These are phyloP conservation scores for Alcis repandata DNA, from an alignment of 2,888 invertebrate genomes.

Conservation along the genomic window DNA sequence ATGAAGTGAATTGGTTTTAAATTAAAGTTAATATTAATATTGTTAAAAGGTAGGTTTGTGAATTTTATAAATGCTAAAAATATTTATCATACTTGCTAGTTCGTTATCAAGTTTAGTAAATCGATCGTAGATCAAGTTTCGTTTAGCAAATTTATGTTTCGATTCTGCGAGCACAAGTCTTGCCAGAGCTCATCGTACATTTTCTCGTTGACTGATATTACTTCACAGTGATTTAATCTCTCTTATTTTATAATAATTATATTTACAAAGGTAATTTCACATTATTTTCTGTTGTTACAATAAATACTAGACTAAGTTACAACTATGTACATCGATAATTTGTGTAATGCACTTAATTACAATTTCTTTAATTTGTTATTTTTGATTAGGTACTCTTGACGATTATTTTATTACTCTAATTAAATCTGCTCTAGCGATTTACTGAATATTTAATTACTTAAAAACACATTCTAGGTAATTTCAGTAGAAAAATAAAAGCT, in stretches of 20 bases:
- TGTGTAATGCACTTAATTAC: not conserved
- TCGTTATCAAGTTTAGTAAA: too few relatives aligned
- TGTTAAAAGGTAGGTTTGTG: too few relatives aligned
- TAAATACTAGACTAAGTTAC: not conserved
- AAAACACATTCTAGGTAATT: not conserved
- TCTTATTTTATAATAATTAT: not conserved
- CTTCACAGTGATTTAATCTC: not conserved
- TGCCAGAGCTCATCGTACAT: too few relatives aligned
- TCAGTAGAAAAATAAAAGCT: not conserved
- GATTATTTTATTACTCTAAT: not conserved
- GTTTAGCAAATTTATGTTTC: too few relatives aligned
- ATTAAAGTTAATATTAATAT: not conserved
- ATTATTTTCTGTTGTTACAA: too few relatives aligned
- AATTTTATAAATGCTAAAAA: too few relatives aligned
- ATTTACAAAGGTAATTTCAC: constrained; percentile 1
- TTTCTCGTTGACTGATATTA: too few relatives aligned
- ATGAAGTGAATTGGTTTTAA: not conserved
- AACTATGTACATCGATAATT: not conserved
- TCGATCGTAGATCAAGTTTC: too few relatives aligned
- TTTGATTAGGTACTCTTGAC: not conserved
- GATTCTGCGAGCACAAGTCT: too few relatives aligned
- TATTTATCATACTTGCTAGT: too few relatives aligned
- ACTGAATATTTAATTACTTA: not conserved
- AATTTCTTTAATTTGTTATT: constrained; percentile 1
- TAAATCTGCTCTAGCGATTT: constrained; percentile 12